Evolutionary conservation across 2,113 vertebrate genomes (phyloP).

Genomic region (Oreocharis arfaki): DNA sequence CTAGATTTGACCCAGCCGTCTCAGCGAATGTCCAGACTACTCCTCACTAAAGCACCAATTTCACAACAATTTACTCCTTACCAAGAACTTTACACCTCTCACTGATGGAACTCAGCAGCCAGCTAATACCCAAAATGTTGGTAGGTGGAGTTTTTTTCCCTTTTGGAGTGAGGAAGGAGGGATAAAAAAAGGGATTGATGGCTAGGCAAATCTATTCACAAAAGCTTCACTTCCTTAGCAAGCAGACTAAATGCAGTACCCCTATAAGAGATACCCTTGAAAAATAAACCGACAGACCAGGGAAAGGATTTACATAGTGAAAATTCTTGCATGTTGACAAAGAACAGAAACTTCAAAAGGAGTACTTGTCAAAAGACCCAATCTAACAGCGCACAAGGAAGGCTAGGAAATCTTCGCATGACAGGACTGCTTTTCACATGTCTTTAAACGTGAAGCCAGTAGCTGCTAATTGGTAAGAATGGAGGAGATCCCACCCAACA

Average conservation of each 20-base stretch:
- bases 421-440: constrained; percentile 33
- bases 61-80: background rate
- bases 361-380: background rate
- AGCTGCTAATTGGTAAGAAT: constrained; percentile 28
- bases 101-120: accelerated
- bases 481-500: constrained; percentile 62
- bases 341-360: background rate
- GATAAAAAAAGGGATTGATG: background rate
- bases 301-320: background rate
- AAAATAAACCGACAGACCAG: background rate
- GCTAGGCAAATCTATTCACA: background rate
- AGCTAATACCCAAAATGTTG: background rate
- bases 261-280: background rate
- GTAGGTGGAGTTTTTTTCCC: background rate
- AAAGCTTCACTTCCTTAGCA: background rate
- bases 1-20: background rate
- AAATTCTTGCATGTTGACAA: background rate
- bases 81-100: background rate
- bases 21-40: background rate
- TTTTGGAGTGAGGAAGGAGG: background rate
- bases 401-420: background rate
- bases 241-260: background rate
- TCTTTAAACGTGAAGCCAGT: constrained; percentile 43
- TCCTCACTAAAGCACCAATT: background rate
- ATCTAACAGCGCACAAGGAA: background rate